Percentiles rank a stretch among this genome's conserved stretches.
These are phyloP conservation scores for Patella caerulea DNA, from an alignment of 2,888 invertebrate species.

Conservation along the genomic window DNA sequence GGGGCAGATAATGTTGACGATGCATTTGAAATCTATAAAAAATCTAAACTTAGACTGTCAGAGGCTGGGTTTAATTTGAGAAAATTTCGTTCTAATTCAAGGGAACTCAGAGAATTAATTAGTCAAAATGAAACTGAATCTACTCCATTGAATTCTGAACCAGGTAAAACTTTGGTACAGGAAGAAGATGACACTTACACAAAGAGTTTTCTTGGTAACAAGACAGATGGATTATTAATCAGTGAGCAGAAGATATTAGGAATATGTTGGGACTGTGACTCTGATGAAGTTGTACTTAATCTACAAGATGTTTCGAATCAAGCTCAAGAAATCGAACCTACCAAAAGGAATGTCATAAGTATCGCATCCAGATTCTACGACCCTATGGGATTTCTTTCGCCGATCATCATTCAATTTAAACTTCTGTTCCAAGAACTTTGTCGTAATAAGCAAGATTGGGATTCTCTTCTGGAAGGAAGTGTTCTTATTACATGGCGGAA, in stretches of 20 bases:
- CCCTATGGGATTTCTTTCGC: conserved; percentile 5
- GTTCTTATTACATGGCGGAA: neutral
- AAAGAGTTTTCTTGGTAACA: too few relatives aligned
- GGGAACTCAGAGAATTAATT: neutral
- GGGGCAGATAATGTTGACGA: neutral
- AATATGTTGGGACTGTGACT: too few relatives aligned
- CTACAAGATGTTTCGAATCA: neutral
- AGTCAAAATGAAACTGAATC: too few relatives aligned
- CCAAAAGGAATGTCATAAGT: neutral
- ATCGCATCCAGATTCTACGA: neutral
- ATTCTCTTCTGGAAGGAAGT: neutral
- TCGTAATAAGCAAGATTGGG: neutral
- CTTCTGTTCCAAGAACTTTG: neutral
- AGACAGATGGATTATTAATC: too few relatives aligned
- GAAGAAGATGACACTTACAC: too few relatives aligned
- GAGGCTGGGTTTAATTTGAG: neutral
- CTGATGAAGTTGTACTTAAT: too few relatives aligned
- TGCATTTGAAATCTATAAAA: neutral
- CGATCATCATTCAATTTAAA: conserved; percentile 1
- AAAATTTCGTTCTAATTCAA: conserved; percentile 1
- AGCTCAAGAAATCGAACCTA: neutral
- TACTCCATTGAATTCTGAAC: too few relatives aligned
- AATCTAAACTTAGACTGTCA: neutral
- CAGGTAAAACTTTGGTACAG: too few relatives aligned
- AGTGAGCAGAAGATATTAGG: too few relatives aligned